Base-by-base conservation (phyloP, 2,113 vertebrate species). In the Crypturellus undulatus region DNA sequence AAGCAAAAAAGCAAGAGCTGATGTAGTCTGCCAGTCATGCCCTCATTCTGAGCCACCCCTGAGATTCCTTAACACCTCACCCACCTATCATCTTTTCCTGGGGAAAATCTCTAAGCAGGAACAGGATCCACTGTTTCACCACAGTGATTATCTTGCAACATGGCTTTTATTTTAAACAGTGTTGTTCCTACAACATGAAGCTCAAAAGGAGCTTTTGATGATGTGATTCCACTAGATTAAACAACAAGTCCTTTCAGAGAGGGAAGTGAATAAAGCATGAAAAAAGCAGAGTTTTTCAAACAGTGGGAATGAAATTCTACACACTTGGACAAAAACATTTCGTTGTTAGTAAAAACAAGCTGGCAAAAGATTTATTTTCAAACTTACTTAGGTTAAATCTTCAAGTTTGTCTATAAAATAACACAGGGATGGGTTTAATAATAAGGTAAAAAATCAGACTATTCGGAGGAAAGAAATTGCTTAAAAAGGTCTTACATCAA, bases 141-240 rank as follows among this genome's bases (percentile, higher is more conserved):
- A 64, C 3, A 38, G 5, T 10, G 3, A 68, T 30, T 68, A 52
- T 22, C 8, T 54, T 77, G n/a, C 22, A 79, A 28, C 0, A 0
- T 36, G 10, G 6, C 11, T 89, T 30, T 93, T 40, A 47, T 60
- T 84, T 81, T 79, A 56, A 75, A 75, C 30, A 64, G 1, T 2
- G 32, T 26, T 36, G 5, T 81, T 81, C 13, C 11, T 63, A 62
- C 3, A 69, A 75, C 52, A 36, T 36, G 59, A 78, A 78, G 34
- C 14, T 62, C 10, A 32, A 17, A 64, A 40, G 25, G 12, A 28
- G 45, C 26, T 62, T 64, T 40, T 30, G 52, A 26, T 40, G 36
- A 34, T 51, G 45, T 64, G 45, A 63, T 49, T 78, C 28, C 60
- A 6, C 67, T 52, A 52, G 49, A 38, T 52, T 30, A 30, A 26